These are phyloP conservation scores for Aphaenogaster ashmeadi DNA, from an alignment of 1,140 invertebrate genomes.

Conservation along the genomic window DNA sequence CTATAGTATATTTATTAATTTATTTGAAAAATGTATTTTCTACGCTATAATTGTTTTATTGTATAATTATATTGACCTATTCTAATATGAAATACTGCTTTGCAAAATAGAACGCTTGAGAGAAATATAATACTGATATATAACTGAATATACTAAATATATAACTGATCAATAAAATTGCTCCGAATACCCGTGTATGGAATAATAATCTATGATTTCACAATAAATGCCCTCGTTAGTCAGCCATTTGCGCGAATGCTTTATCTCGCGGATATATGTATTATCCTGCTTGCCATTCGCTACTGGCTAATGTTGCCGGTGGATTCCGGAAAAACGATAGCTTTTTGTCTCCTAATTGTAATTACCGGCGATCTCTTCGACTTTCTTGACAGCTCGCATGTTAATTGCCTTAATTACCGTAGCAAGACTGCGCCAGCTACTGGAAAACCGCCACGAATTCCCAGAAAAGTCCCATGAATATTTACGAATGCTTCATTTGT, in stretches of 20 bases:
- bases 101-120: not conserved
- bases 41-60: not conserved
- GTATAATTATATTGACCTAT: not conserved
- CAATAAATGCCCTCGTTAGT: conserved; percentile 3
- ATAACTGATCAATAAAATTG: conserved; percentile 12
- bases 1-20: not conserved
- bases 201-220: conserved; percentile 15
- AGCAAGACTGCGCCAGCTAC: conserved; percentile 6
- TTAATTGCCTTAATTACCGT: conserved; percentile 73
- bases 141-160: too few relatives aligned
- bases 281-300: conserved; percentile 28
- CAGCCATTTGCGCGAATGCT: conserved; percentile 1
- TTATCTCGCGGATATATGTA: not conserved
- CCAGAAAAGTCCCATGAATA: conserved; percentile 76
- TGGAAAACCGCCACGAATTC: conserved; percentile 64
- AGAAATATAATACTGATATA: too few relatives aligned
- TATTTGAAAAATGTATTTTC: not conserved
- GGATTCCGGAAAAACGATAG: conserved; percentile 25
- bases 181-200: not conserved
- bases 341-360: conserved; percentile 37
- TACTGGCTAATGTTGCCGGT: not conserved
- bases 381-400: conserved; percentile 61
- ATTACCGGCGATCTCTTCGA: conserved; percentile 17
- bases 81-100: not conserved
- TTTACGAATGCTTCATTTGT: conserved; percentile 78